These are phyloP conservation scores for Iphiclides podalirius DNA, from an alignment of 2,888 invertebrate genomes.

Conservation along the genomic window DNA sequence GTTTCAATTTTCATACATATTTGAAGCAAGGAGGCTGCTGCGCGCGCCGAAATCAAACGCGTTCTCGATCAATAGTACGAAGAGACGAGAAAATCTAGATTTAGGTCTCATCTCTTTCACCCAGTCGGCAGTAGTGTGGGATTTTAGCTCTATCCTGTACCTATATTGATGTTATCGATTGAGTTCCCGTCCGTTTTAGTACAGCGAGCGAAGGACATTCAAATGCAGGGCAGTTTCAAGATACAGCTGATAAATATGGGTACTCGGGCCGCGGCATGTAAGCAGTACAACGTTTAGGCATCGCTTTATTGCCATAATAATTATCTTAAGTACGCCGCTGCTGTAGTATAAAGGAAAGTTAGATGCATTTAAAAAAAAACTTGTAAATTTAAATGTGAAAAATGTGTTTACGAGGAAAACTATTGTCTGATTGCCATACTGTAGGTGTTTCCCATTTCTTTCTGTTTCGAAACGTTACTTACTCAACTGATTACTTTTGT, in stretches of 20 bases:
- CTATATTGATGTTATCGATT: slow-evolving; percentile 62
- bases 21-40: slow-evolving; percentile 23
- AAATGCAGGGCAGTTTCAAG: slow-evolving; percentile 85
- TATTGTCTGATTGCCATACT: not conserved
- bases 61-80: slow-evolving; percentile 59
- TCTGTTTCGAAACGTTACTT: no score
- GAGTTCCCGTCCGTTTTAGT: slow-evolving; percentile 38
- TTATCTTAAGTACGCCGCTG: slow-evolving; percentile 17
- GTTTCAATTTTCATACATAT: no score
- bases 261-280: slow-evolving; percentile 95
- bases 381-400: not conserved
- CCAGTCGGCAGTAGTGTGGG: slow-evolving; percentile 35
- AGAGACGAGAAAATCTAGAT: slow-evolving; percentile 68
- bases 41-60: slow-evolving; percentile 35
- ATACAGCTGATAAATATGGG: slow-evolving; percentile 91
- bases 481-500: not conserved
- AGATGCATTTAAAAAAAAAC: slow-evolving; percentile 5
- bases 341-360: slow-evolving; percentile 19
- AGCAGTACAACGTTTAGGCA: slow-evolving; percentile 58
- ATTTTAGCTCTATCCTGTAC: slow-evolving; percentile 35
- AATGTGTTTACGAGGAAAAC: not conserved
- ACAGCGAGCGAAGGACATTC: slow-evolving; percentile 51
- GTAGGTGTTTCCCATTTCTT: not conserved
- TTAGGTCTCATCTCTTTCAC: slow-evolving; percentile 74
- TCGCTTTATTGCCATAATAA: slow-evolving; percentile 36